These are phyloP conservation scores for Drosophila micromelanica DNA, from an alignment of 1,140 invertebrate species.

Conservation along the genomic window DNA sequence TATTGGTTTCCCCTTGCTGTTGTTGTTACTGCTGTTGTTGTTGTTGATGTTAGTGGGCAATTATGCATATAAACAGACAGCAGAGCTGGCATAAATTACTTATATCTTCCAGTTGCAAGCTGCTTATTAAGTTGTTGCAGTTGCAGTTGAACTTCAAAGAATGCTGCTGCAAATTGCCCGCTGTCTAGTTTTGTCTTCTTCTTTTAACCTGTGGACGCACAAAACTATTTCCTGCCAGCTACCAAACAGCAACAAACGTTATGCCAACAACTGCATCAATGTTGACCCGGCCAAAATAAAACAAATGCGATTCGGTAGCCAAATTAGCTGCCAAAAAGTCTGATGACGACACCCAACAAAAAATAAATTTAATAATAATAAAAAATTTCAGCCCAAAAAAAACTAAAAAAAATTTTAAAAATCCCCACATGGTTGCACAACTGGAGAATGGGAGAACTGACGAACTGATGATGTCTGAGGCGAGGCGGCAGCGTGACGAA, in stretches of 20 bases:
- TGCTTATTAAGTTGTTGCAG: constrained; percentile 73
- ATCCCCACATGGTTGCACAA: constrained; percentile 6
- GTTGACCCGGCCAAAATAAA: constrained; percentile 14
- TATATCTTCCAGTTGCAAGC: constrained; percentile 43
- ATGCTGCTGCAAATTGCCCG: constrained; percentile 45
- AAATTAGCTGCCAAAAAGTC: constrained; percentile 47
- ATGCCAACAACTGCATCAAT: constrained; percentile 13
- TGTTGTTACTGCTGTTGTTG: constrained; percentile 33
- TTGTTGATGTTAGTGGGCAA: constrained; percentile 33
- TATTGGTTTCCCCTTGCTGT: constrained; percentile 32
- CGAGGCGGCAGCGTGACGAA: constrained; percentile 56
- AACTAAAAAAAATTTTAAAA: constrained; percentile 5
- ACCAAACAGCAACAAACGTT: constrained; percentile 1
- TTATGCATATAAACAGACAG: constrained; percentile 57
- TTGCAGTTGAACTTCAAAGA: constrained; percentile 59
- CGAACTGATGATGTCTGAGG: constrained; percentile 40
- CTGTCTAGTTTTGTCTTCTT: neutral
- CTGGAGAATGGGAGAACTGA: constrained; percentile 6
- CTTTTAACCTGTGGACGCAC: neutral
- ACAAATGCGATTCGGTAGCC: constrained; percentile 54
- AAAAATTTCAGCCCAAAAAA: constrained; percentile 50
- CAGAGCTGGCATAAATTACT: constrained; percentile 56
- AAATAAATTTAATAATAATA: constrained; percentile 37
- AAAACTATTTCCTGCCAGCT: constrained; percentile 16
- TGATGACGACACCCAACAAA: constrained; percentile 35